phyloP scores from a whole-genome alignment of 2,888 invertebrate genomes.

The Herminia tarsipennalis region DNA sequence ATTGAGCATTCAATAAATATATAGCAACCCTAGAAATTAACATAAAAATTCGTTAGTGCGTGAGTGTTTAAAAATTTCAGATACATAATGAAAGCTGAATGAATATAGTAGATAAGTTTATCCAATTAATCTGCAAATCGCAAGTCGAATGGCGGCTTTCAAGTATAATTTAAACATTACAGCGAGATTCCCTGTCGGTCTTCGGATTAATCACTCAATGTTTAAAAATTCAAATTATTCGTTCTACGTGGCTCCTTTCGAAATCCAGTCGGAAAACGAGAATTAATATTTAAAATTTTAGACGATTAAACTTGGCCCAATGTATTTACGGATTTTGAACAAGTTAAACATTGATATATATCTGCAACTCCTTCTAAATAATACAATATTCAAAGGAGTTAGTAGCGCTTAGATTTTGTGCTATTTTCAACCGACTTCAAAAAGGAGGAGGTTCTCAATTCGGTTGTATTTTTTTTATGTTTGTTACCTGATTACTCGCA shows the following conservation, averaged over 20 bases:
- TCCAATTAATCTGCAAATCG: slow-evolving; percentile 44
- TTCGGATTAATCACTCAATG: slow-evolving; percentile 66
- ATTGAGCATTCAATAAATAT: too few species aligned
- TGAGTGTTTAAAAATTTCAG: slow-evolving; percentile 3
- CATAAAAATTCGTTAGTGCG: too few species aligned
- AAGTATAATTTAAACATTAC: slow-evolving; percentile 46
- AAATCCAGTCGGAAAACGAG: slow-evolving; percentile 57
- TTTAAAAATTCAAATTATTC: slow-evolving; percentile 74
- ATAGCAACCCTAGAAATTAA: too few species aligned
- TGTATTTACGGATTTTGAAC: slow-evolving; percentile 2
- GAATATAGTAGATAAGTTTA: slow-evolving; percentile 43
- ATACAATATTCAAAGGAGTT: too few species aligned
- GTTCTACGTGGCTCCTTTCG: slow-evolving; percentile 62
- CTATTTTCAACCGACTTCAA: too few species aligned
- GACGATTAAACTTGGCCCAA: slow-evolving; percentile 19
- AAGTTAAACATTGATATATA: too few species aligned
- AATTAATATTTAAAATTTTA: slow-evolving; percentile 66
- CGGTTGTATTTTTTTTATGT: too few species aligned
- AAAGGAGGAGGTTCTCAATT: too few species aligned
- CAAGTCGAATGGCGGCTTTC: slow-evolving; percentile 45
- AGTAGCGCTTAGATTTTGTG: too few species aligned
- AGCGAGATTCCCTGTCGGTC: slow-evolving; percentile 41
- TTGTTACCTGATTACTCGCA: too few species aligned
- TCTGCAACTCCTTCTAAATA: too few species aligned
- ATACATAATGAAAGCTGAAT: slow-evolving; percentile 24